phyloP scores from a whole-genome alignment of 1,140 invertebrate genomes.

The Drosophila santomea region DNA sequence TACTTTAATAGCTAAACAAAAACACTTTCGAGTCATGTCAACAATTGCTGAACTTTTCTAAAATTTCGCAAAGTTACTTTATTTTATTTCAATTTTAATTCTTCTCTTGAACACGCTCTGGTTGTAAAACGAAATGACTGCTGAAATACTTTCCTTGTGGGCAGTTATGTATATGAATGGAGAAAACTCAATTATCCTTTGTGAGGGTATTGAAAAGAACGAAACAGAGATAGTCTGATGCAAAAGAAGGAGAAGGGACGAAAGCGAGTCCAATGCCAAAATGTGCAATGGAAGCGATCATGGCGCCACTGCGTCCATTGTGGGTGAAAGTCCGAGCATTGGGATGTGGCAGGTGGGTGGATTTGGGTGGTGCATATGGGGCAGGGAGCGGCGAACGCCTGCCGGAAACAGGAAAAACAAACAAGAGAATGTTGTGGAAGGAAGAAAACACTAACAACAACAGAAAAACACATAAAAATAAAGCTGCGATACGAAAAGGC shows the following conservation, averaged over 20 bases:
- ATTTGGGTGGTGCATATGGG: constrained; percentile 3
- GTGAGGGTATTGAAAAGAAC: constrained; percentile 2
- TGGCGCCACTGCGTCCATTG: constrained; percentile 58
- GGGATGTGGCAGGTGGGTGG: constrained; percentile 1
- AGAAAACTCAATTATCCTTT: neutral
- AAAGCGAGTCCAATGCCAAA: constrained; percentile 60
- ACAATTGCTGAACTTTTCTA: too few relatives aligned
- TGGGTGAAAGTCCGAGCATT: constrained; percentile 21
- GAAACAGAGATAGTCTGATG: neutral
- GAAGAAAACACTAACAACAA: constrained; percentile 19
- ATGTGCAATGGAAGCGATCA: constrained; percentile 74
- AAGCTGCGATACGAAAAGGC: constrained; percentile 63
- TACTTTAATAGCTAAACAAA: too few relatives aligned
- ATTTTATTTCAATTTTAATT: too few relatives aligned
- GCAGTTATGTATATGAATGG: neutral
- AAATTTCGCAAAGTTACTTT: too few relatives aligned
- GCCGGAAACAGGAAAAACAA: constrained; percentile 77
- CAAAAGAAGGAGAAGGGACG: neutral
- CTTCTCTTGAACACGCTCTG: too few relatives aligned
- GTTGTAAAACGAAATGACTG: too few relatives aligned
- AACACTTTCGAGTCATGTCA: too few relatives aligned
- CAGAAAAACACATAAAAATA: constrained; percentile 33
- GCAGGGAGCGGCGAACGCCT: constrained; percentile 28
- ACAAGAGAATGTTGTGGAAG: constrained; percentile 62
- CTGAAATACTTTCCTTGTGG: neutral